Conservation (phyloP, 2,797 vertebrate species). For the Xenops minutus region DNA sequence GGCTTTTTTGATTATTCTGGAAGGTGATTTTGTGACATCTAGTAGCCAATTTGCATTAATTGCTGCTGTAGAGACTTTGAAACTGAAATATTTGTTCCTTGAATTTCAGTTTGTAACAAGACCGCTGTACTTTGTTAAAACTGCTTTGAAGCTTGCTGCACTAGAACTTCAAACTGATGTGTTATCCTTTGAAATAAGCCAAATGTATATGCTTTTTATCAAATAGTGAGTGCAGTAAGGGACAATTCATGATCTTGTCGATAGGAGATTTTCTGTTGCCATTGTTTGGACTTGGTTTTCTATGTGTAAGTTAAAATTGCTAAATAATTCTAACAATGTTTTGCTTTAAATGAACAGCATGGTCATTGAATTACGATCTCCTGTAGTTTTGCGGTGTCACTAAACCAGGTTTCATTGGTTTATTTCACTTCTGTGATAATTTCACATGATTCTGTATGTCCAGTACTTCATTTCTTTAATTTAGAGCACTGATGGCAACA, state of each 20-base stretch:
- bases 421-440: constrained; percentile 23
- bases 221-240: constrained; percentile 59
- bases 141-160: constrained; percentile 33
- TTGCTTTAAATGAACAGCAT: constrained; percentile 57
- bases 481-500: constrained; percentile 41
- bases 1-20: constrained; percentile 28
- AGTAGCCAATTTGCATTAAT: constrained; percentile 48
- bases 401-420: constrained; percentile 33
- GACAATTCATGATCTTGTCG: constrained; percentile 27
- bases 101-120: constrained; percentile 29
- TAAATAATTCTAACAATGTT: constrained; percentile 38
- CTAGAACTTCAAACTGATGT: constrained; percentile 27
- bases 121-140: constrained; percentile 7
- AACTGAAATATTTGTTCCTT: constrained; percentile 42
- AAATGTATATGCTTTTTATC: constrained; percentile 52
- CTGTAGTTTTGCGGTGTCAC: constrained; percentile 35
- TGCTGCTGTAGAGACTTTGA: constrained; percentile 56
- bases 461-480: background rate
- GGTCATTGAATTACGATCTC: constrained; percentile 46
- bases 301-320: constrained; percentile 43
- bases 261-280: constrained; percentile 52
- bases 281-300: constrained; percentile 51
- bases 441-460: constrained; percentile 12
- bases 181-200: constrained; percentile 48
- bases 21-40: constrained; percentile 47